Evolutionary conservation across 2,113 vertebrate genomes (phyloP).

Genomic region (Phrynocephalus versicolor): DNA sequence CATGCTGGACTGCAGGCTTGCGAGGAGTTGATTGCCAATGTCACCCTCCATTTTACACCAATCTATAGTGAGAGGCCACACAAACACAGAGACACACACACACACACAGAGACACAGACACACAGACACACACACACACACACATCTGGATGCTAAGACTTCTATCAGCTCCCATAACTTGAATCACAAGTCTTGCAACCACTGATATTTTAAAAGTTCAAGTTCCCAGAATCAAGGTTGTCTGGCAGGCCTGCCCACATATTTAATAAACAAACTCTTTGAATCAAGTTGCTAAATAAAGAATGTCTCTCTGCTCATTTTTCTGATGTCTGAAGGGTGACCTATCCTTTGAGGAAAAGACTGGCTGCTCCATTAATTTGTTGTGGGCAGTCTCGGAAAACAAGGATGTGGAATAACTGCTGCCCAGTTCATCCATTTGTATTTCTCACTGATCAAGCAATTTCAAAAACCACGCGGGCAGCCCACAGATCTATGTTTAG

Average conservation of each 20-base stretch:
- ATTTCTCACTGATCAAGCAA: slow-evolving; percentile 19
- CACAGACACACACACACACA: neutral
- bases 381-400: slow-evolving; percentile 14
- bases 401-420: slow-evolving; percentile 11
- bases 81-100: neutral
- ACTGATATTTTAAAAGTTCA: slow-evolving; percentile 22
- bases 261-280: slow-evolving; percentile 25
- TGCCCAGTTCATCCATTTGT: slow-evolving; percentile 10
- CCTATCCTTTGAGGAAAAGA: slow-evolving; percentile 1
- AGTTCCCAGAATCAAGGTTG: slow-evolving; percentile 15
- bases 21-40: too few relatives aligned
- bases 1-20: too few relatives aligned
- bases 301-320: slow-evolving; percentile 5
- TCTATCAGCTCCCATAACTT: slow-evolving; percentile 10
- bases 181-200: slow-evolving; percentile 9
- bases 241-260: slow-evolving; percentile 2
- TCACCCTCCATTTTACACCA: neutral
- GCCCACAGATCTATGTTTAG: slow-evolving; percentile 10
- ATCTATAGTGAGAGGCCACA: neutral
- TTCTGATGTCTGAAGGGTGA: slow-evolving; percentile 13
- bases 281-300: slow-evolving; percentile 5
- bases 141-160: neutral
- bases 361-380: slow-evolving; percentile 18
- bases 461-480: slow-evolving; percentile 12
- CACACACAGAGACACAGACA: neutral